Evolutionary conservation across 2,797 vertebrate species (phyloP).

Genomic region (Strix occidentalis): DNA sequence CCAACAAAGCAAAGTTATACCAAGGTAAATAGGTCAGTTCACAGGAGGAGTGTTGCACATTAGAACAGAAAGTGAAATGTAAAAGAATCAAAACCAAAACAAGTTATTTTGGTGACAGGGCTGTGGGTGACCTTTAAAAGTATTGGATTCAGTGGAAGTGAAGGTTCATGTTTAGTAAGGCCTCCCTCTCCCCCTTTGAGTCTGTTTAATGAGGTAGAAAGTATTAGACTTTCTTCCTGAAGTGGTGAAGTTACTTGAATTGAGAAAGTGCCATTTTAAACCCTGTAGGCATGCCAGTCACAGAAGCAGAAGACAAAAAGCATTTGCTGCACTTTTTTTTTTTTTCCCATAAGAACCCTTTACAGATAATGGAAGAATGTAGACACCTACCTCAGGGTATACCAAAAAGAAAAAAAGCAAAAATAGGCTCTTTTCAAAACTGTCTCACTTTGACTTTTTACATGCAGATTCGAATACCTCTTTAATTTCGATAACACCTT

Average conservation of each 20-base stretch:
- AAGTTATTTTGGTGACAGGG: conserved; percentile 21
- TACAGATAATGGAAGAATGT: not conserved
- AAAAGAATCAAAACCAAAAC: not conserved
- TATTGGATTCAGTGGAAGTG: conserved; percentile 21
- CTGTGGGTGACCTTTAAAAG: conserved; percentile 25
- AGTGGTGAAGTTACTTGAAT: conserved; percentile 25
- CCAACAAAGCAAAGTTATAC: conserved; percentile 3
- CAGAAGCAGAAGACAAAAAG: not conserved
- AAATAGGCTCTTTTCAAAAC: not conserved
- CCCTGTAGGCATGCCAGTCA: not conserved
- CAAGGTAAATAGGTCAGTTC: conserved; percentile 32
- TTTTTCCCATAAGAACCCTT: not conserved
- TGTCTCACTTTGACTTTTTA: not conserved
- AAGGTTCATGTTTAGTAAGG: not conserved
- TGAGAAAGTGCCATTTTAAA: not conserved
- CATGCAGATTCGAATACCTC: conserved; percentile 86
- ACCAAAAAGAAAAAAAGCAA: not conserved
- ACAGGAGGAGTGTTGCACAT: not conserved
- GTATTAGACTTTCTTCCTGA: not conserved
- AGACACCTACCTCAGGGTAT: not conserved
- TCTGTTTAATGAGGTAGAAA: conserved; percentile 23
- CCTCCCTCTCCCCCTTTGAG: conserved; percentile 16
- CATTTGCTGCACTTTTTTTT: not conserved
- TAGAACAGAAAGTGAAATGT: conserved; percentile 20
- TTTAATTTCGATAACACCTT: conserved; percentile 90